phyloP scores from a whole-genome alignment of 1,140 invertebrate genomes.

The Matsumurasca onukii region DNA sequence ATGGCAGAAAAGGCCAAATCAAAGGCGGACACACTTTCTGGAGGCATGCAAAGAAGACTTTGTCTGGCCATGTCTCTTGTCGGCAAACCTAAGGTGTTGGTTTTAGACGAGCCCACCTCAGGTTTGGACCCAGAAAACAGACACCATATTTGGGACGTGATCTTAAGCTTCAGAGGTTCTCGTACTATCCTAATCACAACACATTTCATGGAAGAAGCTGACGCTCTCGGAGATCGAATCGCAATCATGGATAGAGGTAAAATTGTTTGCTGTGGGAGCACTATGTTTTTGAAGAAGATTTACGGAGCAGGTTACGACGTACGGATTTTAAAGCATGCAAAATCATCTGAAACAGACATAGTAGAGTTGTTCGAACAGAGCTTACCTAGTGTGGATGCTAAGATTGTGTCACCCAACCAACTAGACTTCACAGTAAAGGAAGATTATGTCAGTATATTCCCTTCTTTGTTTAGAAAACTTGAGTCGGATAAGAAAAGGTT shows the following conservation, averaged over 20 bases:
- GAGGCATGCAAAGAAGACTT: constrained; percentile 84
- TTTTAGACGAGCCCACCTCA: too few relatives aligned
- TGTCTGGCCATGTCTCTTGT: constrained; percentile 77
- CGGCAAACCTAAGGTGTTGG: constrained; percentile 59
- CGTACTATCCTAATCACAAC: constrained; percentile 91
- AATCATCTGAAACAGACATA: too few relatives aligned
- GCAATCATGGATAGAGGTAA: constrained; percentile 85
- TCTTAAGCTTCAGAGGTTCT: constrained; percentile 51
- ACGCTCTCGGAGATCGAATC: constrained; percentile 88
- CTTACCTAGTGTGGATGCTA: not conserved
- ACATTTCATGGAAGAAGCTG: constrained; percentile 98
- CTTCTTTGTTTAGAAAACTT: not conserved
- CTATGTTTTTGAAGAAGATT: constrained; percentile 83
- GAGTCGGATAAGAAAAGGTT: not conserved
- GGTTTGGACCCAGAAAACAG: constrained; percentile 94
- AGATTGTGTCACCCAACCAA: not conserved
- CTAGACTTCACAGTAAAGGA: not conserved
- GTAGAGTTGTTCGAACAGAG: not conserved
- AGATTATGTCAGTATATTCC: not conserved
- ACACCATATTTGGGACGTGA: constrained; percentile 79
- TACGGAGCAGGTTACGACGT: too few relatives aligned
- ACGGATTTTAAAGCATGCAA: too few relatives aligned
- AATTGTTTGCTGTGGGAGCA: constrained; percentile 78
- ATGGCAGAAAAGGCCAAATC: constrained; percentile 59
- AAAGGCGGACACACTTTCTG: constrained; percentile 63